A percentile compares a stretch with the other conserved stretches of the same genome.
These are phyloP conservation scores for Spodoptera frugiperda DNA, from an alignment of 1,140 invertebrate genomes.

Conservation along the genomic window DNA sequence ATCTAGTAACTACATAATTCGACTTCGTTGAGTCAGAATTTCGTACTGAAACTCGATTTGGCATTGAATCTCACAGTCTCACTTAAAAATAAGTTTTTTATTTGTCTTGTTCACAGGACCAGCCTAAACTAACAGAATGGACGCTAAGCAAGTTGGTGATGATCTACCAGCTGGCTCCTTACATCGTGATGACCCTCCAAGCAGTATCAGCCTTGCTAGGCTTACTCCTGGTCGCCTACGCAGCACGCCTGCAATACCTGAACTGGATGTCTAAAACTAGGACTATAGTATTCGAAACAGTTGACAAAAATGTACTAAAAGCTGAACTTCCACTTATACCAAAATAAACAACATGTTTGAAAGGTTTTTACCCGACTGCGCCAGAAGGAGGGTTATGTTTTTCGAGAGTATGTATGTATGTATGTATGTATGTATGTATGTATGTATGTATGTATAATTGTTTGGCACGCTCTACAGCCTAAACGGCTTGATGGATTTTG, in stretches of 20 bases:
- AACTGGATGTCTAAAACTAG: not conserved
- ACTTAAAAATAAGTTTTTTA: no score
- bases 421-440: no score
- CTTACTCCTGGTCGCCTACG: conserved; percentile 34
- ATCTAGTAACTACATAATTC: no score
- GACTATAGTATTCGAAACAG: not conserved
- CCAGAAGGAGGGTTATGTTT: no score
- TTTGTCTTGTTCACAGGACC: conserved; percentile 55
- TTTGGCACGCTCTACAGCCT: no score
- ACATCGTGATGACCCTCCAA: conserved; percentile 46
- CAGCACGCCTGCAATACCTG: conserved; percentile 20
- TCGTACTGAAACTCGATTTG: no score
- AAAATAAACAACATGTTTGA: not conserved
- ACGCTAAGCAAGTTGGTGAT: not conserved
- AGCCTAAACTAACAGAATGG: conserved; percentile 55
- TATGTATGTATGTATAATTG: no score
- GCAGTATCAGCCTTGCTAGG: conserved; percentile 38
- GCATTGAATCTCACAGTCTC: no score
- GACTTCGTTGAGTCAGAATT: no score
- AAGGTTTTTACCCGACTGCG: no score
- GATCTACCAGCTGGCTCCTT: conserved; percentile 47
- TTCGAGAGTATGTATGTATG: no score
- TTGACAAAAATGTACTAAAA: not conserved
- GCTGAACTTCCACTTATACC: conserved; percentile 24
- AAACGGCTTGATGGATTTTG: no score